Evolutionary conservation across 2,113 vertebrate genomes (phyloP).

Genomic region (Mastomys coucha): DNA sequence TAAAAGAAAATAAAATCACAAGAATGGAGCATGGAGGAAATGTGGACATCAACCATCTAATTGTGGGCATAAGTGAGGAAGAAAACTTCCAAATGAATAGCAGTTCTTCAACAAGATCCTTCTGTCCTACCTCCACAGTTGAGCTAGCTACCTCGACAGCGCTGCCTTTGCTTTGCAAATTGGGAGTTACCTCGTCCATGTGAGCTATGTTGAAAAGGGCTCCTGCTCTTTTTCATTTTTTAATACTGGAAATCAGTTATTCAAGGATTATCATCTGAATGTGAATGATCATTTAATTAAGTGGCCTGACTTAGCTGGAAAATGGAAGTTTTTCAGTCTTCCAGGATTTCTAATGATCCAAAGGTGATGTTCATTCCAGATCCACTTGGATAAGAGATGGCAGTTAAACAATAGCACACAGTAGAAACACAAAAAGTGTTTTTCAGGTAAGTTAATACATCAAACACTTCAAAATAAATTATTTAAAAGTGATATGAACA

Average conservation of each 20-base stretch:
- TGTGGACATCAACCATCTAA: not conserved
- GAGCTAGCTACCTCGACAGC: too few species aligned
- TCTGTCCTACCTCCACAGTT: not conserved
- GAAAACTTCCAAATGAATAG: not conserved
- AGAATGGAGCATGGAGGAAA: not conserved
- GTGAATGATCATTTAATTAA: not conserved
- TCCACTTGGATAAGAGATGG: not conserved
- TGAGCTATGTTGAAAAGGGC: not conserved
- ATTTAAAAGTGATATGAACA: not conserved
- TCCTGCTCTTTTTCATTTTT: not conserved
- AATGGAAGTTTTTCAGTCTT: not conserved
- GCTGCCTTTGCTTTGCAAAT: not conserved
- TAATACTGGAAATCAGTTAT: constrained; percentile 19
- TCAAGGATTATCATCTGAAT: not conserved
- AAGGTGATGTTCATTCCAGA: not conserved
- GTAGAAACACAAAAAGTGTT: constrained; percentile 3
- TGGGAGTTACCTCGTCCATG: not conserved
- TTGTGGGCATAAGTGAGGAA: not conserved
- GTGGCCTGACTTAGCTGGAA: constrained; percentile 26
- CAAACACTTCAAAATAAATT: not conserved
- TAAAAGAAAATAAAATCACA: not conserved
- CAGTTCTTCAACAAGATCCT: not conserved
- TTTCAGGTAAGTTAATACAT: constrained; percentile 8
- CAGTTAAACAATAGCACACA: not conserved
- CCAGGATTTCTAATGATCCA: not conserved